phyloP scores from a whole-genome alignment of 2,113 vertebrate species.

The Sinosuthora webbiana region DNA sequence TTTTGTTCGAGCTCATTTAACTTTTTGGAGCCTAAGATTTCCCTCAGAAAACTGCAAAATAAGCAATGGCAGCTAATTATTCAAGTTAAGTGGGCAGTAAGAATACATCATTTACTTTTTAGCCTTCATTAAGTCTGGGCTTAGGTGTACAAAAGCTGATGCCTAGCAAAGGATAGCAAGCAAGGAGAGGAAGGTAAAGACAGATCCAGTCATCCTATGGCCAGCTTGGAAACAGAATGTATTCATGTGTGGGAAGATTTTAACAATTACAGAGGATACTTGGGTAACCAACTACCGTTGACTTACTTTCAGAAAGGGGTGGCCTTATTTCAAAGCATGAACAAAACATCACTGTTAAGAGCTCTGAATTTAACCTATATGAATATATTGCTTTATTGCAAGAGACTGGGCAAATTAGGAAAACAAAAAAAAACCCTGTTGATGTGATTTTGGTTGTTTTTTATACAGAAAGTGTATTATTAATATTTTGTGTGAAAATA shows the following conservation, averaged over 20 bases:
- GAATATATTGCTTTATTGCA: not conserved
- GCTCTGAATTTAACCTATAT: not conserved
- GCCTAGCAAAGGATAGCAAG: not conserved
- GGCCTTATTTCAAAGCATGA: not conserved
- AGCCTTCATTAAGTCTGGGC: not conserved
- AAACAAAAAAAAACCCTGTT: not conserved
- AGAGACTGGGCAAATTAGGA: not conserved
- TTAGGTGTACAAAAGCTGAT: not conserved
- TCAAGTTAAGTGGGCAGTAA: constrained; percentile 20
- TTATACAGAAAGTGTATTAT: not conserved
- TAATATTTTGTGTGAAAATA: not conserved
- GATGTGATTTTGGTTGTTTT: not conserved
- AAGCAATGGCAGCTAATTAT: constrained; percentile 51
- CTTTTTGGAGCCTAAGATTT: constrained; percentile 24
- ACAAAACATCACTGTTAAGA: fast-evolving
- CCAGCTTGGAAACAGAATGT: not conserved
- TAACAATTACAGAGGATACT: not conserved
- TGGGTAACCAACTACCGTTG: not conserved
- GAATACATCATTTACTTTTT: constrained; percentile 47
- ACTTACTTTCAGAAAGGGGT: not conserved
- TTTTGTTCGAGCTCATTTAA: constrained; percentile 68
- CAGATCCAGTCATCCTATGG: not conserved
- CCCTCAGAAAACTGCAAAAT: constrained; percentile 55
- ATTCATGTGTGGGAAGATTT: not conserved
- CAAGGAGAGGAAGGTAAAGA: not conserved